These are phyloP conservation scores for Patagioenas fasciata DNA, from an alignment of 2,113 vertebrate genomes.

Conservation along the genomic window DNA sequence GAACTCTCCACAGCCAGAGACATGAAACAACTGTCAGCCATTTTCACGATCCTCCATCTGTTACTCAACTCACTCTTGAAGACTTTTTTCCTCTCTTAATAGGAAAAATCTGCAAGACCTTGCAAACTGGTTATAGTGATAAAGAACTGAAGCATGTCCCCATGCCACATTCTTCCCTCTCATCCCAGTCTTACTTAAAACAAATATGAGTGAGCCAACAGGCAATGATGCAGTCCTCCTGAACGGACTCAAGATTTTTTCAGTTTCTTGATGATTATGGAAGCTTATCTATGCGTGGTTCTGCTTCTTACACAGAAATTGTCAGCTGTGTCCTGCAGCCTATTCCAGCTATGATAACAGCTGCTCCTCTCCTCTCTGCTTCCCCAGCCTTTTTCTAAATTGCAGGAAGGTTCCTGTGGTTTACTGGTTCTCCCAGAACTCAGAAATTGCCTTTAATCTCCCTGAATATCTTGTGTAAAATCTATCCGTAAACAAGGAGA, in stretches of 20 bases:
- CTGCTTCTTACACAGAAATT: not conserved
- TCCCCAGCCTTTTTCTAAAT: not conserved
- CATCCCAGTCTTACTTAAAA: not conserved
- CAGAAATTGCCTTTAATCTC: constrained; percentile 4
- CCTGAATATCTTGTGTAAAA: not conserved
- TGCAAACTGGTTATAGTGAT: not conserved
- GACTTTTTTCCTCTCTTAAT: not conserved
- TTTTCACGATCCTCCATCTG: not conserved
- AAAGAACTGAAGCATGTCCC: not conserved
- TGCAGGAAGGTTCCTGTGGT: not conserved
- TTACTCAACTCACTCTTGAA: not conserved
- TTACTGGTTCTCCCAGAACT: not conserved
- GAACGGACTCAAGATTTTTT: not conserved
- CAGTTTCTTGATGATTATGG: not conserved
- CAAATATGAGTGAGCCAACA: not conserved
- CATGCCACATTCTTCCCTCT: not conserved
- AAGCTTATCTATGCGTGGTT: not conserved
- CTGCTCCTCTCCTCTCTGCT: not conserved
- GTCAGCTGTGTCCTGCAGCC: not conserved
- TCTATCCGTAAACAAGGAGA: constrained; percentile 27
- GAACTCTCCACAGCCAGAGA: not conserved
- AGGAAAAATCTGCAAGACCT: not conserved
- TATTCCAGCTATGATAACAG: not conserved
- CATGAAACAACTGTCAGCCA: not conserved
- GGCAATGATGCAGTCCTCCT: not conserved